These are phyloP conservation scores for Heliocidaris erythrogramma DNA, from an alignment of 35 echinoderm and acorn worm species.

Conservation along the genomic window DNA sequence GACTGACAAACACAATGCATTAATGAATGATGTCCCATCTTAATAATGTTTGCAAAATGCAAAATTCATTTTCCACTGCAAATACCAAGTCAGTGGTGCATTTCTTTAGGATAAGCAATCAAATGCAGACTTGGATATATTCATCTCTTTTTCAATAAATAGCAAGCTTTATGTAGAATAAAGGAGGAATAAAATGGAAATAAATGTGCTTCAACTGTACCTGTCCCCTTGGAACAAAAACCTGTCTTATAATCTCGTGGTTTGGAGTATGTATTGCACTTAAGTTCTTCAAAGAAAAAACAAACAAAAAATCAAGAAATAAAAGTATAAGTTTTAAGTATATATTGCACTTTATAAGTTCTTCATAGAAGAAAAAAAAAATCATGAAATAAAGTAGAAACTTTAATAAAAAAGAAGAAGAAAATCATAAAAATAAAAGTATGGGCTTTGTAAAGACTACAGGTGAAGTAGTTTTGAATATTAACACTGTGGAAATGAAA, in stretches of 20 bases:
- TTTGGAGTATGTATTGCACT: neutral
- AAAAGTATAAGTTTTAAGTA: too few species aligned
- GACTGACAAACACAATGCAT: too few species aligned
- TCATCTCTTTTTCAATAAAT: neutral
- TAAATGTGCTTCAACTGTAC: neutral
- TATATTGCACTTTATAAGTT: neutral
- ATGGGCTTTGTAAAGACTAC: too few species aligned
- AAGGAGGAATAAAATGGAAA: too few species aligned
- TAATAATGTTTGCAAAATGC: neutral
- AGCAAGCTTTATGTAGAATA: neutral
- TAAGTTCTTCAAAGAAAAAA: slow-evolving; percentile 5
- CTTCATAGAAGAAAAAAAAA: neutral
- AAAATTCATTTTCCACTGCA: neutral
- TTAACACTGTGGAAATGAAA: too few species aligned
- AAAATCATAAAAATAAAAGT: too few species aligned
- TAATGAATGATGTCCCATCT: too few species aligned
- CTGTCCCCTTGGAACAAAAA: neutral
- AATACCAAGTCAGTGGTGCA: neutral
- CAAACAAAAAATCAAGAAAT: neutral
- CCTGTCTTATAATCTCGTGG: neutral
- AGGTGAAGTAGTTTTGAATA: too few species aligned
- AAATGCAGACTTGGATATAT: neutral
- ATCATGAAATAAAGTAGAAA: neutral
- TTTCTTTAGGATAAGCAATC: neutral
- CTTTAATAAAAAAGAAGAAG: too few species aligned